Evolutionary conservation across 2,888 invertebrate species (phyloP).

Genomic region (Nasonovia ribisnigri): DNA sequence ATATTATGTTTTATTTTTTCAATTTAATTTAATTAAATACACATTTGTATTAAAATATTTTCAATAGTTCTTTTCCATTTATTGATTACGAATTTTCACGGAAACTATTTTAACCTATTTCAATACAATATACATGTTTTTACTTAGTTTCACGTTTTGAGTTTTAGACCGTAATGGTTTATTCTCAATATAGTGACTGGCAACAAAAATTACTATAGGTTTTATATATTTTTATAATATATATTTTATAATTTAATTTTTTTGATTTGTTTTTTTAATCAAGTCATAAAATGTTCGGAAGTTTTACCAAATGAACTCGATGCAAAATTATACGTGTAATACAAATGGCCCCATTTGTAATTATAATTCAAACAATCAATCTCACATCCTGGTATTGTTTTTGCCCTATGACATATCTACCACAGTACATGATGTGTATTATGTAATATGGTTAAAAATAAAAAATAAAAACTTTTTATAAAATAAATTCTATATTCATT

Average conservation of each 20-base stretch:
- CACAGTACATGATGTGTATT: not conserved
- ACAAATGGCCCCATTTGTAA: conserved; percentile 59
- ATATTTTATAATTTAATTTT: not conserved
- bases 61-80: not conserved
- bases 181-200: not conserved
- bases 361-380: conserved; percentile 61
- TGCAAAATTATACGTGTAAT: conserved; percentile 38
- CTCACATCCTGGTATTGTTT: conserved; percentile 64
- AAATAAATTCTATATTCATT: not conserved
- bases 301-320: conserved; percentile 29
- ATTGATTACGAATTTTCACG: not conserved
- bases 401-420: conserved; percentile 59
- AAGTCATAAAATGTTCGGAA: conserved; percentile 7
- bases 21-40: not conserved
- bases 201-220: not conserved
- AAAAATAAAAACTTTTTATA: not conserved
- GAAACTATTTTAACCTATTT: not conserved
- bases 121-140: not conserved
- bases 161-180: not conserved
- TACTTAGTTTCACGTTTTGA: too few species aligned
- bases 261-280: conserved; percentile 24
- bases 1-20: not conserved
- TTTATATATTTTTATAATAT: not conserved
- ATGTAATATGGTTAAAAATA: not conserved
- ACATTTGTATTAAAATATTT: not conserved